Evolutionary conservation across 1,140 invertebrate species (phyloP).

Genomic region (Drosophila ficusphila): DNA sequence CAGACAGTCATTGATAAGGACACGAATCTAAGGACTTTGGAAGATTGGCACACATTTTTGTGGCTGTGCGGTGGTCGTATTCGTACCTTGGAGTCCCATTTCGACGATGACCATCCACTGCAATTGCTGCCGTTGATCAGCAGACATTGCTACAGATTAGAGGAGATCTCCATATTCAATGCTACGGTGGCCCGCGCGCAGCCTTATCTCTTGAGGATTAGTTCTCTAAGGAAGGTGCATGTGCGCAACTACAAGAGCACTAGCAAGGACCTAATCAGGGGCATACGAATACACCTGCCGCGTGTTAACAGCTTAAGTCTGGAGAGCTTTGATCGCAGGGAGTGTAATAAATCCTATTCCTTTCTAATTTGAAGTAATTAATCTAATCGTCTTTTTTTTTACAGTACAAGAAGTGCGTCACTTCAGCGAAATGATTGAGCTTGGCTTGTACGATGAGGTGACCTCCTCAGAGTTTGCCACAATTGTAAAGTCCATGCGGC

Average conservation of each 20-base stretch:
- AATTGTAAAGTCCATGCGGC: slow-evolving; percentile 47
- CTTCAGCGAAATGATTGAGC: slow-evolving; percentile 54
- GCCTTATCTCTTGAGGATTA: slow-evolving; percentile 40
- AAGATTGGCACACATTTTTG: slow-evolving; percentile 67
- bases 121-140: slow-evolving; percentile 57
- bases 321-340: slow-evolving; percentile 60
- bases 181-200: slow-evolving; percentile 52
- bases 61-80: slow-evolving; percentile 63
- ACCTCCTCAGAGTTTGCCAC: slow-evolving; percentile 53
- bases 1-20: slow-evolving; percentile 52
- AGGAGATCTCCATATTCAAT: slow-evolving; percentile 55
- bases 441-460: slow-evolving; percentile 61
- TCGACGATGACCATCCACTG: slow-evolving; percentile 64
- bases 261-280: slow-evolving; percentile 55
- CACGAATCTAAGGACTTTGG: slow-evolving; percentile 46
- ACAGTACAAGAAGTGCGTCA: slow-evolving; percentile 63
- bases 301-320: slow-evolving; percentile 47
- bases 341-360: slow-evolving; percentile 31
- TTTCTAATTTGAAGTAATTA: background rate
- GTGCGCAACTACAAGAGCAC: slow-evolving; percentile 69
- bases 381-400: background rate
- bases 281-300: slow-evolving; percentile 47
- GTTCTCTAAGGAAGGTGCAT: slow-evolving; percentile 45
- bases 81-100: slow-evolving; percentile 44
- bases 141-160: slow-evolving; percentile 52